Conservation (phyloP, 1,140 invertebrate genomes). For the Epicauta chinensis region DNA sequence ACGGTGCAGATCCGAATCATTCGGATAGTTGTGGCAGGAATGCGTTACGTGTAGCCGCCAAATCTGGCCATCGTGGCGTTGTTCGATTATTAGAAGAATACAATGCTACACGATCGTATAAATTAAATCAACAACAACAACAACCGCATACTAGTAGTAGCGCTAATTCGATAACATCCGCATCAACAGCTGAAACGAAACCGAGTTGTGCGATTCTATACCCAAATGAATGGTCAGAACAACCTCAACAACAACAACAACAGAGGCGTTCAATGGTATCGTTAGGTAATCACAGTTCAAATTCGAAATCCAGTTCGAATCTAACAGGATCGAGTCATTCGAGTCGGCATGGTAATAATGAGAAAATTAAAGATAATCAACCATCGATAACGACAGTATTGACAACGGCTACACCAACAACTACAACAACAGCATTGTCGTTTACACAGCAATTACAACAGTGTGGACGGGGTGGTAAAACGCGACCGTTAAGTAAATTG, state of each 20-base stretch:
- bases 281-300: conserved; percentile 61
- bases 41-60: conserved; percentile 68
- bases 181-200: conserved; percentile 63
- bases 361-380: too few species aligned
- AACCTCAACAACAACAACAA: conserved; percentile 43
- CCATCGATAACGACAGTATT: too few species aligned
- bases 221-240: conserved; percentile 52
- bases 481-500: conserved; percentile 53
- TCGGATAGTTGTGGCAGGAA: conserved; percentile 86
- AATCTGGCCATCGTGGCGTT: conserved; percentile 68
- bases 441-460: conserved; percentile 75
- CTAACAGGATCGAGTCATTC: conserved; percentile 50
- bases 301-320: conserved; percentile 66
- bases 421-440: conserved; percentile 44
- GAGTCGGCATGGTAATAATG: conserved; percentile 37
- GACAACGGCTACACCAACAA: not conserved
- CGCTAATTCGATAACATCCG: conserved; percentile 54
- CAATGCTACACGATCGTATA: conserved; percentile 30
- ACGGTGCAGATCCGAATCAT: conserved; percentile 86
- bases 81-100: conserved; percentile 60
- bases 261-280: conserved; percentile 64
- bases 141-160: conserved; percentile 47
- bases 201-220: conserved; percentile 58
- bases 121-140: conserved; percentile 16
- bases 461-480: conserved; percentile 52